Evolutionary conservation across 2,888 invertebrate genomes (phyloP).

Genomic region (Cheilosia grossa): DNA sequence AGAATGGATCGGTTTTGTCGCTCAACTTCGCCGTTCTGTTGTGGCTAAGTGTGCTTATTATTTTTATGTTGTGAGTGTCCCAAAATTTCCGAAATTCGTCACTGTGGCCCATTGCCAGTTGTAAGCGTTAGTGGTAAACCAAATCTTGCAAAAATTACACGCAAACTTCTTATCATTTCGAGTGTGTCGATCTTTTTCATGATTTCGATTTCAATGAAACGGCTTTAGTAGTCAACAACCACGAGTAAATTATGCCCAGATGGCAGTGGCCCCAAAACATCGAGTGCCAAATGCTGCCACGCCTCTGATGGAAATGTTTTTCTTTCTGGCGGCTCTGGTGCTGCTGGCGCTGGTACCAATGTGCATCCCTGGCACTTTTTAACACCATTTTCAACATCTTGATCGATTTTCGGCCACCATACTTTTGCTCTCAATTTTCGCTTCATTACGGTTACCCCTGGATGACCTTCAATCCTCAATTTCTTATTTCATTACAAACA

Average conservation of each 20-base stretch:
- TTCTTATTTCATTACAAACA: too few relatives aligned
- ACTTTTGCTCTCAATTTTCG: too few relatives aligned
- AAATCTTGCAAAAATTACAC: conserved; percentile 76
- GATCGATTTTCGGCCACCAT: too few relatives aligned
- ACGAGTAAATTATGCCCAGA: neutral
- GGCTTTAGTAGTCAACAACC: neutral
- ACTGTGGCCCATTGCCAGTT: conserved; percentile 69
- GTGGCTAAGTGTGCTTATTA: conserved; percentile 75
- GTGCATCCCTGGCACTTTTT: too few relatives aligned
- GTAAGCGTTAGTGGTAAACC: conserved; percentile 74
- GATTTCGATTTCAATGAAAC: neutral
- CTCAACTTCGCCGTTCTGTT: conserved; percentile 78
- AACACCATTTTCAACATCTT: too few relatives aligned
- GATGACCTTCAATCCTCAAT: too few relatives aligned
- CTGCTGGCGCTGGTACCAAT: too few relatives aligned
- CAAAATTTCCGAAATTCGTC: conserved; percentile 71
- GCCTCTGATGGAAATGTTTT: too few relatives aligned
- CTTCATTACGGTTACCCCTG: too few relatives aligned
- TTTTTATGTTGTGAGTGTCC: conserved; percentile 65
- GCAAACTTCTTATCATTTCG: neutral
- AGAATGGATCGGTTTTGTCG: conserved; percentile 76
- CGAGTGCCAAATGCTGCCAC: neutral
- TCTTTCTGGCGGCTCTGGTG: too few relatives aligned
- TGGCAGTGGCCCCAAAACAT: neutral
- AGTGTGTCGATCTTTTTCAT: neutral